phyloP scores from a whole-genome alignment of 2,797 vertebrate species.

The Premnoplex brunnescens region DNA sequence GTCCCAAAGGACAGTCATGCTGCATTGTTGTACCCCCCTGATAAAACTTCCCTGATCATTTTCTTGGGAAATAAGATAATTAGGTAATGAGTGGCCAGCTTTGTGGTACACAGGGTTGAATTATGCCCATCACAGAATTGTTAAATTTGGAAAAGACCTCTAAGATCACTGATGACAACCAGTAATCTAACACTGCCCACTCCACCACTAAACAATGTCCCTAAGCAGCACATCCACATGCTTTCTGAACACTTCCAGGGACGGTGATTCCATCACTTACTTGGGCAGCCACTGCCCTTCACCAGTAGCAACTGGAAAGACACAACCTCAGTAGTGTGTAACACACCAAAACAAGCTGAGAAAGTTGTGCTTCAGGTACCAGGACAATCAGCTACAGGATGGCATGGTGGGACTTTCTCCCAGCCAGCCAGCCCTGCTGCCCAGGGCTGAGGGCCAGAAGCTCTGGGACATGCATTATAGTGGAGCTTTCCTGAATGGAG shows the following conservation, averaged over 20 bases:
- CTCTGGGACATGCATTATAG: background rate
- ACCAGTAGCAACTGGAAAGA: background rate
- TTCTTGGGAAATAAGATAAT: background rate
- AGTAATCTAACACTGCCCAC: background rate
- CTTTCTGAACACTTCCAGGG: background rate
- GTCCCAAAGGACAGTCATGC: background rate
- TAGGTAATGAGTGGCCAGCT: background rate
- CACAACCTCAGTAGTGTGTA: background rate
- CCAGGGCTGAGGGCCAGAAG: background rate
- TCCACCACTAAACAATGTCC: background rate
- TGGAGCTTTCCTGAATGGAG: background rate
- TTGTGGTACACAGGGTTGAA: background rate
- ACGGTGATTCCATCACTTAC: background rate
- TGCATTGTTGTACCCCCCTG: background rate
- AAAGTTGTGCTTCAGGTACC: background rate
- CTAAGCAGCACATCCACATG: background rate
- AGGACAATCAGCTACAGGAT: background rate
- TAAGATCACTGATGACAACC: background rate
- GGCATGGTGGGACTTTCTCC: background rate
- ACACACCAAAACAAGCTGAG: background rate
- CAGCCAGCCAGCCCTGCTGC: background rate
- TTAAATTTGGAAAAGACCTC: rapidly evolving
- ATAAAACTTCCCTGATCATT: background rate
- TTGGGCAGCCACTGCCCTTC: background rate
- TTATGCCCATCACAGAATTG: background rate